Conservation (phyloP, 2,797 vertebrate genomes). For the Epinephelus awoara region DNA sequence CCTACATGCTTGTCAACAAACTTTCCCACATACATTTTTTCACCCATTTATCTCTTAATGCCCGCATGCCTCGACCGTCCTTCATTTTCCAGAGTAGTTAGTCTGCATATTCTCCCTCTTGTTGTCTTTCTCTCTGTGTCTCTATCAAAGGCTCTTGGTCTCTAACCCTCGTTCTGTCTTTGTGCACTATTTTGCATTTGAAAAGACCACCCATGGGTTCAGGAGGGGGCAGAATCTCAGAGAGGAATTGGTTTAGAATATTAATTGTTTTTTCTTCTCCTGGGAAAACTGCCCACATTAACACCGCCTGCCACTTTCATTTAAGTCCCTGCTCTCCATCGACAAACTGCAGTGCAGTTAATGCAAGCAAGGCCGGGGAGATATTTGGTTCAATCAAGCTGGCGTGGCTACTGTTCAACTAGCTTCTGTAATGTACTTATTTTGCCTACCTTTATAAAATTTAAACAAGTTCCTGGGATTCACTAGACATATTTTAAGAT, state of each 20-base stretch:
- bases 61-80: slow-evolving; percentile 41
- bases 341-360: slow-evolving; percentile 21
- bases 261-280: slow-evolving; percentile 75
- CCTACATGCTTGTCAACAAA: slow-evolving; percentile 52
- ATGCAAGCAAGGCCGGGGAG: neutral
- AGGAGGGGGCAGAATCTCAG: slow-evolving; percentile 72
- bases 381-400: neutral
- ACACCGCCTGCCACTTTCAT: slow-evolving; percentile 49
- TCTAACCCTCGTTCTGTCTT: slow-evolving; percentile 54
- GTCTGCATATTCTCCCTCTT: slow-evolving; percentile 58
- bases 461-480: neutral
- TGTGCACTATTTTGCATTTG: slow-evolving; percentile 81
- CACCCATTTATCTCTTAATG: slow-evolving; percentile 58
- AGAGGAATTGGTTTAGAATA: slow-evolving; percentile 81
- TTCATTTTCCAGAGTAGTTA: slow-evolving; percentile 62
- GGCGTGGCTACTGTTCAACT: neutral
- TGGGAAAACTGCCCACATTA: slow-evolving; percentile 77
- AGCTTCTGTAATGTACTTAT: no score
- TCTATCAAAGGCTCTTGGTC: slow-evolving; percentile 46
- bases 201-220: slow-evolving; percentile 86
- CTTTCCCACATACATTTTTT: slow-evolving; percentile 51
- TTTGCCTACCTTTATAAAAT: neutral
- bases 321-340: slow-evolving; percentile 19
- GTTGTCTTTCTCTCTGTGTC: slow-evolving; percentile 44
- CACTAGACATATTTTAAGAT: neutral